These are phyloP conservation scores for Microcebus jonahi DNA, from an alignment of 2,113 vertebrate species.

Conservation along the genomic window DNA sequence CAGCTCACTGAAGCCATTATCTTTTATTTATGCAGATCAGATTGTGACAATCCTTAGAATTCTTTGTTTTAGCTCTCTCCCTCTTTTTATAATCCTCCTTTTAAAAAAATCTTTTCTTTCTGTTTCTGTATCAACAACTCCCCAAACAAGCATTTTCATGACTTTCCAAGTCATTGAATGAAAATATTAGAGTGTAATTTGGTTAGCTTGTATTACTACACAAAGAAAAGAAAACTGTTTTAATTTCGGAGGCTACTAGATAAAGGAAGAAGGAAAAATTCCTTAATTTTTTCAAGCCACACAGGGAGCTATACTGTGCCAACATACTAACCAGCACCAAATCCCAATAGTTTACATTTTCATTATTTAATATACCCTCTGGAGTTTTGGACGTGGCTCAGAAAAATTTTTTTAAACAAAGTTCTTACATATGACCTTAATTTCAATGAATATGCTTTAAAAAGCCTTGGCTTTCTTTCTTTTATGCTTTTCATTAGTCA, in stretches of 20 bases:
- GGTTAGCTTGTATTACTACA: conserved; percentile 72
- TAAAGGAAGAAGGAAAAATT: conserved; percentile 59
- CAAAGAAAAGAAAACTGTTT: conserved; percentile 75
- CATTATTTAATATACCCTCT: conserved; percentile 66
- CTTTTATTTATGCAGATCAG: conserved; percentile 82
- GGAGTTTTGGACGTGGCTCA: conserved; percentile 67
- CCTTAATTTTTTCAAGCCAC: conserved; percentile 49
- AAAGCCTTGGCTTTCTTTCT: conserved; percentile 36
- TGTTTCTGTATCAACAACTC: conserved; percentile 68
- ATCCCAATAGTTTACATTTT: conserved; percentile 60
- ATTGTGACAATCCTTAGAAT: conserved; percentile 73
- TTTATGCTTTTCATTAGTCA: conserved; percentile 70
- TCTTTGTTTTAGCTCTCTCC: conserved; percentile 64
- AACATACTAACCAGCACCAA: conserved; percentile 33
- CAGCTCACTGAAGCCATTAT: conserved; percentile 73
- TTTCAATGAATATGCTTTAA: conserved; percentile 62
- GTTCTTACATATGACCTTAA: conserved; percentile 44
- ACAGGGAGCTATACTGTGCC: conserved; percentile 40
- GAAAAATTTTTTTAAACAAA: conserved; percentile 59
- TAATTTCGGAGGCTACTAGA: conserved; percentile 75
- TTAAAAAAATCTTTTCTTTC: conserved; percentile 46
- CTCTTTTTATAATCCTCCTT: neutral
- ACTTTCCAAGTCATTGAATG: conserved; percentile 71
- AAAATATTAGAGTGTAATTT: conserved; percentile 77
- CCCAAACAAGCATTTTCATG: conserved; percentile 74